Evolutionary conservation across 2,797 vertebrate genomes (phyloP).

Genomic region (Scolopax rusticola): DNA sequence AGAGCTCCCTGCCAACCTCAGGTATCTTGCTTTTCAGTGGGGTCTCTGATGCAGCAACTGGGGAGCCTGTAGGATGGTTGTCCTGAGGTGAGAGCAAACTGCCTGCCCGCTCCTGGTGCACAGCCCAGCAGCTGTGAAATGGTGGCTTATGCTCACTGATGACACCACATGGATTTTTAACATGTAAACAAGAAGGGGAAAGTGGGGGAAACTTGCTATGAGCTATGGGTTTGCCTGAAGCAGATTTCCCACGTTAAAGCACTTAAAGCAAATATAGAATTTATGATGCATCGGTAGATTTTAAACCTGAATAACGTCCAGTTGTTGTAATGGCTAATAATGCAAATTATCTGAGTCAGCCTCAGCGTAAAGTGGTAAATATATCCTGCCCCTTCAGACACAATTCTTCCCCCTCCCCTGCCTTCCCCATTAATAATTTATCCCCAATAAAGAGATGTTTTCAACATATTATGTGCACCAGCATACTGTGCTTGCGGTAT

Average conservation of each 20-base stretch:
- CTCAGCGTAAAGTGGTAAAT: conserved; percentile 3
- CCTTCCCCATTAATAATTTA: conserved; percentile 29
- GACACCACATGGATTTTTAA: conserved; percentile 45
- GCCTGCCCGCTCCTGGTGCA: not conserved
- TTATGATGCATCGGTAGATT: conserved; percentile 10
- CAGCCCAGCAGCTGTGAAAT: not conserved
- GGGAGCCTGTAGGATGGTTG: not conserved
- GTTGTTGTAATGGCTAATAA: conserved; percentile 51
- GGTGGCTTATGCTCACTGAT: conserved; percentile 26
- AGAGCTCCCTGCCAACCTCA: not conserved
- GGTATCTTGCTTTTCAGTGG: not conserved
- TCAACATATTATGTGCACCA: conserved; percentile 48
- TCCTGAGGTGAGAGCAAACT: not conserved
- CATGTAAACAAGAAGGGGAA: not conserved
- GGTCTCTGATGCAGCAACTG: not conserved
- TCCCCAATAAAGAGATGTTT: conserved; percentile 42
- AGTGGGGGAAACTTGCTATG: not conserved
- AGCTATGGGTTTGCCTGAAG: conserved; percentile 14
- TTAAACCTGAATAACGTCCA: conserved; percentile 34
- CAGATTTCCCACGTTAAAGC: conserved; percentile 32
- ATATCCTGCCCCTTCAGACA: not conserved
- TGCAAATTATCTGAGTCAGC: conserved; percentile 38
- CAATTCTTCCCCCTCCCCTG: not conserved
- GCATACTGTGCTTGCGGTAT: conserved; percentile 25
- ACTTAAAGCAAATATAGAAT: conserved; percentile 55